phyloP scores from a whole-genome alignment of 2,888 invertebrate species.

The Lycocerus yunnanus region DNA sequence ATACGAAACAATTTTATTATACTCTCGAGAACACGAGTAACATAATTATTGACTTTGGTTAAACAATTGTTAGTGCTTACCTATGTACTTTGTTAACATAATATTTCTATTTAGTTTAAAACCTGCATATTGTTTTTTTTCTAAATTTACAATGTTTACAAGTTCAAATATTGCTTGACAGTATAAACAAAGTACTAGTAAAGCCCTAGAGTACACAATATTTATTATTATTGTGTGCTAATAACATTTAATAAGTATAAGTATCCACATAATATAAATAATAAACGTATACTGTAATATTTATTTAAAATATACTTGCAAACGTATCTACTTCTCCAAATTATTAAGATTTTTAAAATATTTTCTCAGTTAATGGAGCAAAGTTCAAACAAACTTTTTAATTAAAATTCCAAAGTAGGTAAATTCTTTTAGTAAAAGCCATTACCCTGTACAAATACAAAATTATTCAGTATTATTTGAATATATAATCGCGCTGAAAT shows the following conservation, averaged over 20 bases:
- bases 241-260: no score
- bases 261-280: no score
- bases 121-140: not conserved
- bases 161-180: not conserved
- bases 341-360: not conserved
- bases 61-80: not conserved
- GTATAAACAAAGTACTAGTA: not conserved
- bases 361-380: not conserved
- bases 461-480: slow-evolving; percentile 12
- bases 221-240: no score
- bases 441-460: slow-evolving; percentile 3
- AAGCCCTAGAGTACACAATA: no score
- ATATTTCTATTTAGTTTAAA: not conserved
- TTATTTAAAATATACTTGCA: not conserved
- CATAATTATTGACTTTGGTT: not conserved
- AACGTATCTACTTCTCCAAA: no score
- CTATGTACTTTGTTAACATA: no score
- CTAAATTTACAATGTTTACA: not conserved
- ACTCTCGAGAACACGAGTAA: not conserved
- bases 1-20: not conserved
- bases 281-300: no score
- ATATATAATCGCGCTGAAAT: slow-evolving; percentile 15
- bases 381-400: not conserved
- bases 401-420: not conserved
- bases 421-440: not conserved